Evolutionary conservation across 2,888 invertebrate species (phyloP).

Genomic region (Neuroscelio doddi): DNA sequence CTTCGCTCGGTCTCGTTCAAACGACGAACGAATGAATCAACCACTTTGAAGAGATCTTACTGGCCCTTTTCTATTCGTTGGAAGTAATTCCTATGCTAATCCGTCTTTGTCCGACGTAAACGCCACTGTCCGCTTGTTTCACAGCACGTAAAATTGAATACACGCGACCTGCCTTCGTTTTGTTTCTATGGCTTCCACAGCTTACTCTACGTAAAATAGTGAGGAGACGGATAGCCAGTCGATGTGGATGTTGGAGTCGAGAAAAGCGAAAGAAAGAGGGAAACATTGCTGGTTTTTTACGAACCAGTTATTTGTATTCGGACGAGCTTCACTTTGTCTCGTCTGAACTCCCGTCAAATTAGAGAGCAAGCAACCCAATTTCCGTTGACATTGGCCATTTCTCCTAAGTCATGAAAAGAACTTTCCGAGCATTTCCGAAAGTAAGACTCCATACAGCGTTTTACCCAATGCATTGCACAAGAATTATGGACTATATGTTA

Average conservation of each 20-base stretch:
- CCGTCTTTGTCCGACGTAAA: constrained; percentile 58
- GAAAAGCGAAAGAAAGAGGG: constrained; percentile 35
- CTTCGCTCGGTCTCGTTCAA: constrained; percentile 14
- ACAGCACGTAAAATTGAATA: constrained; percentile 34
- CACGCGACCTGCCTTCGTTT: constrained; percentile 21
- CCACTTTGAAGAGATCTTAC: constrained; percentile 49
- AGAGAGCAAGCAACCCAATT: constrained; percentile 50
- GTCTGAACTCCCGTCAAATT: constrained; percentile 50
- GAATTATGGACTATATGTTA: constrained; percentile 16
- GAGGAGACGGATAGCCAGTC: constrained; percentile 7
- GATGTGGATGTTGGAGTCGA: constrained; percentile 7
- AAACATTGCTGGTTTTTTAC: constrained; percentile 38
- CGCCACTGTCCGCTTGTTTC: constrained; percentile 26
- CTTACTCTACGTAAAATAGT: constrained; percentile 13
- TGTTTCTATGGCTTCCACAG: constrained; percentile 23
- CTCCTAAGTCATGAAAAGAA: constrained; percentile 33
- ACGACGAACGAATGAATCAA: constrained; percentile 37
- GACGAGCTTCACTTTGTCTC: constrained; percentile 49
- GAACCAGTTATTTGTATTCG: constrained; percentile 45
- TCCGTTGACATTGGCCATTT: constrained; percentile 49
- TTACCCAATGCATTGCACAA: constrained; percentile 8
- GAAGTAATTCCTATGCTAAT: constrained; percentile 66
- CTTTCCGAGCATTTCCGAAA: constrained; percentile 9
- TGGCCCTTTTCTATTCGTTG: constrained; percentile 50
- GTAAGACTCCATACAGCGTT: constrained; percentile 5